These are phyloP conservation scores for Brachionus angularis DNA, from an alignment of 1,140 invertebrate species.

Conservation along the genomic window DNA sequence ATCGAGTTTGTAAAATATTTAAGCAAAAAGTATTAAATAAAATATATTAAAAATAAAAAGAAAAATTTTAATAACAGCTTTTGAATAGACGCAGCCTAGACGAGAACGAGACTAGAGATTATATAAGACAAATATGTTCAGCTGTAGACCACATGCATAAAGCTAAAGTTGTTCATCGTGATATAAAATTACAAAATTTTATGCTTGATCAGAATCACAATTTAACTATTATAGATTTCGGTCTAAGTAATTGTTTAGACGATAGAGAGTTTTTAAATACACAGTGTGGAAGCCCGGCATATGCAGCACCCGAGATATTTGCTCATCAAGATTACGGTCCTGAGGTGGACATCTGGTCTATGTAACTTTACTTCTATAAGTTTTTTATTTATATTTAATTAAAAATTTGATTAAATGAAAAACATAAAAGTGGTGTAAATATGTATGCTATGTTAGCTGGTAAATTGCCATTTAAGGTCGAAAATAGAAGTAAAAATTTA, in stretches of 20 bases:
- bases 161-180: constrained; percentile 84
- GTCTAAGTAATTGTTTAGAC: constrained; percentile 44
- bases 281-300: constrained; percentile 42
- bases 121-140: constrained; percentile 92
- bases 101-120: constrained; percentile 78
- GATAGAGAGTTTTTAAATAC: constrained; percentile 40
- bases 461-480: constrained; percentile 43
- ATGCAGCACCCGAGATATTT: constrained; percentile 44
- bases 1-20: constrained; percentile 48
- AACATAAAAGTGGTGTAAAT: constrained; percentile 45
- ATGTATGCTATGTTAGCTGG: constrained; percentile 45
- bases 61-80: background rate
- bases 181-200: constrained; percentile 69
- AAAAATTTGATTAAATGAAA: no score
- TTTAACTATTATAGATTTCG: constrained; percentile 40
- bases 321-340: constrained; percentile 40
- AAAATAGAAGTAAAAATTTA: constrained; percentile 47
- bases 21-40: constrained; percentile 40
- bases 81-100: constrained; percentile 50
- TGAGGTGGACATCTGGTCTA: constrained; percentile 41
- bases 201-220: constrained; percentile 44
- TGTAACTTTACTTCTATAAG: no score
- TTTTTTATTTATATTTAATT: no score
- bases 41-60: background rate
- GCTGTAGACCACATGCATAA: constrained; percentile 91